phyloP scores from a whole-genome alignment of 1,140 invertebrate species.

The Acromyrmex echinatior region DNA sequence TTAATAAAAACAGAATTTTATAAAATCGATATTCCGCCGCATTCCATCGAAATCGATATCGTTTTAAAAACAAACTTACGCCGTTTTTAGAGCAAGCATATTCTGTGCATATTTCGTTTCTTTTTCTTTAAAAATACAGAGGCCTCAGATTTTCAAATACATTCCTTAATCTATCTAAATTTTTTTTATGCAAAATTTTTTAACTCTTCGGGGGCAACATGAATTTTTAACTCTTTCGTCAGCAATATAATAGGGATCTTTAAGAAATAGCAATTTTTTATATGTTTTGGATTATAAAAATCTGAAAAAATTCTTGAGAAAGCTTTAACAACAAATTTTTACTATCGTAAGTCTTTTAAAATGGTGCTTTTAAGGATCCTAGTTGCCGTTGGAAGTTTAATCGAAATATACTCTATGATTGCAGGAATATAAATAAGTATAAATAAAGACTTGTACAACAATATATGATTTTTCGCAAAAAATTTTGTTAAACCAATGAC shows the following conservation, averaged over 20 bases:
- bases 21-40: not conserved
- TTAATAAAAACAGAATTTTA: constrained; percentile 12
- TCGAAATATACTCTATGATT: not conserved
- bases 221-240: no score
- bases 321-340: no score
- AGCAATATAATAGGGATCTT: no score
- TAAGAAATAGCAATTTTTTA: no score
- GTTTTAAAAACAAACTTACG: not conserved
- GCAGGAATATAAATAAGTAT: constrained; percentile 17
- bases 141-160: not conserved
- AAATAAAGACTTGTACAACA: not conserved
- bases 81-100: not conserved
- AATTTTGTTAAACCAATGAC: constrained; percentile 1
- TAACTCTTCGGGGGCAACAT: no score
- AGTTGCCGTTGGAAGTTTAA: not conserved
- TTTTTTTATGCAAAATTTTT: not conserved
- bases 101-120: not conserved
- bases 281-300: no score
- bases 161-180: not conserved
- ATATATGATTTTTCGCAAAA: not conserved
- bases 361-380: no score
- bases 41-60: not conserved
- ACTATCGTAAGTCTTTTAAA: no score
- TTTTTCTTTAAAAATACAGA: not conserved
- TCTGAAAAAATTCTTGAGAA: no score